phyloP scores from a whole-genome alignment of 2,113 vertebrate genomes.

The Progne subis region DNA sequence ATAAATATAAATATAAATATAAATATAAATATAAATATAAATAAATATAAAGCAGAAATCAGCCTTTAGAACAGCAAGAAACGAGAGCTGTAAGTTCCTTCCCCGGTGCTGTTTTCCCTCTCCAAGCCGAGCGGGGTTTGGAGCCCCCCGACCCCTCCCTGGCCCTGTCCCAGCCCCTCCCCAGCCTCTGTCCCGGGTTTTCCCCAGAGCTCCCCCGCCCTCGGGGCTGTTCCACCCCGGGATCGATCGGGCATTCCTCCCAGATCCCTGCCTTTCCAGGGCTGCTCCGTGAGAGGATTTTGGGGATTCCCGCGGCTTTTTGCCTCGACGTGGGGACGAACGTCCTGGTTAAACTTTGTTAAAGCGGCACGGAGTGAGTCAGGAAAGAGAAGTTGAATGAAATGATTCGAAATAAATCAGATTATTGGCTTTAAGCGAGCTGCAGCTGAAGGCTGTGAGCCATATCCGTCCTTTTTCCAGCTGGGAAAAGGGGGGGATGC shows the following conservation, averaged over 20 bases:
- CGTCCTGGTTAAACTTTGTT: not conserved
- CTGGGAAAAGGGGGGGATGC: not conserved
- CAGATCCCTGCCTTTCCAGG: no score
- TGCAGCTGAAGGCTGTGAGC: not conserved
- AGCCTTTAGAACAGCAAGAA: not conserved
- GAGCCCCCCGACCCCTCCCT: not conserved
- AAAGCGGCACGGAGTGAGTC: fast-evolving
- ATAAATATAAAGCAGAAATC: not conserved
- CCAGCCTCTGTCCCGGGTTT: fast-evolving
- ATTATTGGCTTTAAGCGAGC: not conserved
- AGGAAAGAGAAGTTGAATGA: not conserved
- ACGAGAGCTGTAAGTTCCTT: not conserved
- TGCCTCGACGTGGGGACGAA: not conserved
- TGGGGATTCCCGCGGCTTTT: not conserved
- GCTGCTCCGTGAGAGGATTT: not conserved
- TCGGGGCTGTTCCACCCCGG: no score
- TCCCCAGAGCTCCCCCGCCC: not conserved
- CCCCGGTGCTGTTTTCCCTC: not conserved
- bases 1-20: no score
- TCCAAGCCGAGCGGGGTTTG: not conserved
- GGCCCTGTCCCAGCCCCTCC: not conserved
- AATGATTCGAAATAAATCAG: not conserved
- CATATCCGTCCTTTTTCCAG: fast-evolving
- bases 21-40: no score
- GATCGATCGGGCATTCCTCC: not conserved